A percentile compares a stretch with the other conserved stretches of the same genome.
Conservation (phyloP, 1,140 invertebrate species). For the Zaprionus camerounensis region DNA sequence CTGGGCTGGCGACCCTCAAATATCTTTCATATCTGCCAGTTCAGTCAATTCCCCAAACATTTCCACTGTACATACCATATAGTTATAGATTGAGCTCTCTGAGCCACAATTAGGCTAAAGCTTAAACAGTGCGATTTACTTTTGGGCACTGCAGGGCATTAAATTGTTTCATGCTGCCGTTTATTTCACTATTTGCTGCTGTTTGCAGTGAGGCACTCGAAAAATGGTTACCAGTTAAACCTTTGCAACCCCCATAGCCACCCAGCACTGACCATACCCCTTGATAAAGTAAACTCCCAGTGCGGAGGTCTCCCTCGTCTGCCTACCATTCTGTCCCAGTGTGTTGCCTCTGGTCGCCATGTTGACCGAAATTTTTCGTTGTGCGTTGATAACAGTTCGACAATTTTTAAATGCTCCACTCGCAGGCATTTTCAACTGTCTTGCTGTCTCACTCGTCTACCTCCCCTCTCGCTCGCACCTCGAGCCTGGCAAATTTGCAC, state of each 20-base stretch:
- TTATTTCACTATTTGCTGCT: conserved; percentile 26
- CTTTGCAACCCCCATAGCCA: conserved; percentile 9
- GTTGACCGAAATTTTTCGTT: conserved; percentile 68
- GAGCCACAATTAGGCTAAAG: conserved; percentile 19
- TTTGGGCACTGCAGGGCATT: conserved; percentile 23
- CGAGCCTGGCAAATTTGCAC: conserved; percentile 62
- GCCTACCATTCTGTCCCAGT: not conserved
- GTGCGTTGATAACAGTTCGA: conserved; percentile 64
- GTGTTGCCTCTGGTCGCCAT: conserved; percentile 40
- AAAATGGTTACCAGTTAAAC: conserved; percentile 34
- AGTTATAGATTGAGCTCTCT: conserved; percentile 1
- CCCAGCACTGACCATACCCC: not conserved
- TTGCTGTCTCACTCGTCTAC: not conserved
- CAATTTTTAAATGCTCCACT: conserved; percentile 55
- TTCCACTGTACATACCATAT: not conserved
- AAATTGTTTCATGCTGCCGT: conserved; percentile 7
- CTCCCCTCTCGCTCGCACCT: not conserved
- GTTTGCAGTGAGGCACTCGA: conserved; percentile 28
- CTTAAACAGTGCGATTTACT: conserved; percentile 16
- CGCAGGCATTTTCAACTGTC: conserved; percentile 8
- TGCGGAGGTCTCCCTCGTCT: not conserved
- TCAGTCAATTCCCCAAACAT: not conserved
- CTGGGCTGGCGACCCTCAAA: not conserved
- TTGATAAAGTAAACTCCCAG: no score
- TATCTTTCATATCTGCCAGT: conserved; percentile 1